Base-by-base conservation (phyloP, 2,797 vertebrate genomes). In the Anguilla obscura region DNA sequence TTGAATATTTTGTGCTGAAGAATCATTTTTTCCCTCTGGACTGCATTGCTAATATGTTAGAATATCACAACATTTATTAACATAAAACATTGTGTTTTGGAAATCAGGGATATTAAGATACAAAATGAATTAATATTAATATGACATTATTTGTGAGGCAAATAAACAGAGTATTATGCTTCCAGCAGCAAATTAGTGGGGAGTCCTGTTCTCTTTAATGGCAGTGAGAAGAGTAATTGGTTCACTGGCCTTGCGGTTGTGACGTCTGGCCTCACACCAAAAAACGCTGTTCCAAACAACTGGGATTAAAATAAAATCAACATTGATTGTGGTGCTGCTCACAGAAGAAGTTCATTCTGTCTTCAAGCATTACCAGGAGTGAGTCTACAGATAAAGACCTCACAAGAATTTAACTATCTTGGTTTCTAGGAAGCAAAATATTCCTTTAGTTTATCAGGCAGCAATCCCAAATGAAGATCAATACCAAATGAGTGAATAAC, bases 291-390 rank as follows among this genome's bases (percentile, higher is more conserved):
- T 24, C 79, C 40, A 82, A 82, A 82, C 40, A n/a, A 79, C 6
- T n/a, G 45, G 45, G 79, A 82, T 82, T 82, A 50, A 82, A 82
- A 85, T 50, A 85, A 85, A 85, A 50, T 82, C 79, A 82, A 50
- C 45, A 50, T 24, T 82, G 18, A 71, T 71, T 71, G 40, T 76
- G 30, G 3, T 14, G 33, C 40, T 76, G 33, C 71, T 40, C 74
- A 40, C 24, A 16, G 74, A 76, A 76, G 30, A 45, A 10, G 27
- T 18, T 18, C 45, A 50, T 8, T 45, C 18, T 24, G 79, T 9
- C 5, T 9, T 82, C 45, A 82, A 50, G 21, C 45, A 82, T 82
- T 48, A 82, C 27, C 18, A 33, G 3, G 9, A 24, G 21, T 50
- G 9, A 82, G 3, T 45, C 79, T 48, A 50, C 45, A 48, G 45